Evolutionary conservation across 2,113 vertebrate species (phyloP).

Genomic region (Arenaria interpres): DNA sequence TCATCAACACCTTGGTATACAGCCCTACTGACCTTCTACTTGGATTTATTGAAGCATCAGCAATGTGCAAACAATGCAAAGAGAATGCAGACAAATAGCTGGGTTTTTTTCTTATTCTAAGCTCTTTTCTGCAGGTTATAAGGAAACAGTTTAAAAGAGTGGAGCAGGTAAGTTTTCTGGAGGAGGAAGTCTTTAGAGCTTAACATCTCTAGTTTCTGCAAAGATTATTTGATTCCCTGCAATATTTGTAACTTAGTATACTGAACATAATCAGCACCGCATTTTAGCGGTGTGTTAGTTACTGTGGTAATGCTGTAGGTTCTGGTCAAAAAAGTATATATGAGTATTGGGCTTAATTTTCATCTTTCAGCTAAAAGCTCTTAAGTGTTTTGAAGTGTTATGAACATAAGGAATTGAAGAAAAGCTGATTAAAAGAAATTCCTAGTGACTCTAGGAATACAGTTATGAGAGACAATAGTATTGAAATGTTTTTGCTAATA

Average conservation of each 20-base stretch:
- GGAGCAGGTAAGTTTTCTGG: neutral
- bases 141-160: neutral
- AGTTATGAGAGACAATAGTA: rapidly evolving
- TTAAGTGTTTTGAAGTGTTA: neutral
- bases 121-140: neutral
- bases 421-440: neutral
- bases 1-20: neutral
- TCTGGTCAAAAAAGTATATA: neutral
- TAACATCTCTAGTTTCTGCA: neutral
- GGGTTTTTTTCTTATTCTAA: neutral
- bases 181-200: neutral
- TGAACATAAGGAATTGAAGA: neutral
- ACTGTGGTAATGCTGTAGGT: neutral
- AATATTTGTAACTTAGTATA: neutral
- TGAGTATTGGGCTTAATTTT: neutral
- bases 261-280: neutral
- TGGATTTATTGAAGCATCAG: neutral
- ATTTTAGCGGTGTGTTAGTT: neutral
- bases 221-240: neutral
- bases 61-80: neutral
- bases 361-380: neutral
- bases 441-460: neutral
- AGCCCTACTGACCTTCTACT: neutral
- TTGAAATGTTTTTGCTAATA: neutral
- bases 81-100: neutral